Percentiles rank a stretch among this genome's conserved stretches.
Evolutionary conservation across 2,888 invertebrate species (phyloP).

Genomic region (Drosophila anceps): DNA sequence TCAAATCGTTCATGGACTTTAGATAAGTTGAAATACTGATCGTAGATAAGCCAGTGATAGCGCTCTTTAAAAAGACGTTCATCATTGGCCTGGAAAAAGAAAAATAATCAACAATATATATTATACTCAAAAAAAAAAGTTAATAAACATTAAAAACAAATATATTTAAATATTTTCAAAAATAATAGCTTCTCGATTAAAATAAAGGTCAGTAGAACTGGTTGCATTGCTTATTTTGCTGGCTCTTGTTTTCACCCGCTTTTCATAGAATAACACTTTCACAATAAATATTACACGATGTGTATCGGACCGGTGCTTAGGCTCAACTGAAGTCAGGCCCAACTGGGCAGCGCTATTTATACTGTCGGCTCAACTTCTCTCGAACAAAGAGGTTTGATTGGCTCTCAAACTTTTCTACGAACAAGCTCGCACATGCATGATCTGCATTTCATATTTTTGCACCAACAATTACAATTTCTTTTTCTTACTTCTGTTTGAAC

Average conservation of each 20-base stretch:
- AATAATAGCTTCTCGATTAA: no score
- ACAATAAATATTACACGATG: background rate
- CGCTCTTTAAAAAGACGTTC: slow-evolving; percentile 52
- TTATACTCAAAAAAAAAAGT: no score
- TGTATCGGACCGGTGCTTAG: background rate
- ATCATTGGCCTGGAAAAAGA: background rate
- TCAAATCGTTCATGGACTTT: slow-evolving; percentile 58
- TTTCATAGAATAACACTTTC: no score
- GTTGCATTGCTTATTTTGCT: no score
- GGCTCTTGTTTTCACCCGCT: no score
- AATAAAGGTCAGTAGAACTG: background rate
- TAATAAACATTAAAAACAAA: no score
- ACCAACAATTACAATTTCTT: no score
- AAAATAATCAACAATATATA: background rate
- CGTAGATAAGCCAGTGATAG: slow-evolving; percentile 81
- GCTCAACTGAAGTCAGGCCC: background rate
- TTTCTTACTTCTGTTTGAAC: background rate
- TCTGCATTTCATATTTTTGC: background rate
- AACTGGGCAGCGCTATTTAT: background rate
- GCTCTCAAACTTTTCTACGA: background rate
- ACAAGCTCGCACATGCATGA: background rate
- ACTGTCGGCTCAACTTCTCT: background rate
- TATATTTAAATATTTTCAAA: no score
- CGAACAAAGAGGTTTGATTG: background rate
- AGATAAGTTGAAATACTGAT: slow-evolving; percentile 32